Evolutionary conservation across 2,888 invertebrate genomes (phyloP), one percentile per base, ranked within the genome.

Genomic region (Melikaiella ostensackeni): DNA sequence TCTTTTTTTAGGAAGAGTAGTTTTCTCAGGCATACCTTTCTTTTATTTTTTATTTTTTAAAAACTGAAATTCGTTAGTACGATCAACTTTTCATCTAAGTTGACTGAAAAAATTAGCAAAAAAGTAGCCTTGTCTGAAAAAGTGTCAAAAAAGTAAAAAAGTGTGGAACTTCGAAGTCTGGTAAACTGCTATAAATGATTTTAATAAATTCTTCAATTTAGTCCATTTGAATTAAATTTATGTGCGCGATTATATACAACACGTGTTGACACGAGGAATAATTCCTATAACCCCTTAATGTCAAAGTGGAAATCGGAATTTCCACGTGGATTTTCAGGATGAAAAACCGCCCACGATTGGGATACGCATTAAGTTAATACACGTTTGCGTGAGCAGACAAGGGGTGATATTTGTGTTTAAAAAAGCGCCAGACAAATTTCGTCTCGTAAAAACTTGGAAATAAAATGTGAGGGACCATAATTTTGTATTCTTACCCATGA

Each of bases 221-320:
- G 13, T 38, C 38, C 19, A 46, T 5, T 1, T n/a, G 50, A n/a
- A 8, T 50, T 2, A n/a, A n/a, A 50, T 50, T n/a, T n/a, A 50
- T 50, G n/a, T 50, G n/a, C n/a, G n/a, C n/a, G 9, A n/a, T 13
- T 50, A n/a, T 19, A 50, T 8, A n/a, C 50, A 50, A n/a, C 50
- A 50, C 50, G 50, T 50, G 50, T 50, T 57, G 24, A 57, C 24
- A 3, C 21, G 13, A 4, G 13, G 24, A 4, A 24, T 57, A 57
- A 24, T 57, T 24, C 24, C 57, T 50, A n/a, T 50, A 30, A 70
- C 70, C 46, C 50, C 30, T 70, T 46, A 70, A 70, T 70, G 70
- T 70, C 70, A 70, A 70, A 70, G 46, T 50, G 50, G 46, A 70
- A 70, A 30, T 46, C 27, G 46, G 46, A 46, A 50, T 70, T 70